Conservation (phyloP, 2,888 invertebrate species). For the Eupsilia transversa region DNA sequence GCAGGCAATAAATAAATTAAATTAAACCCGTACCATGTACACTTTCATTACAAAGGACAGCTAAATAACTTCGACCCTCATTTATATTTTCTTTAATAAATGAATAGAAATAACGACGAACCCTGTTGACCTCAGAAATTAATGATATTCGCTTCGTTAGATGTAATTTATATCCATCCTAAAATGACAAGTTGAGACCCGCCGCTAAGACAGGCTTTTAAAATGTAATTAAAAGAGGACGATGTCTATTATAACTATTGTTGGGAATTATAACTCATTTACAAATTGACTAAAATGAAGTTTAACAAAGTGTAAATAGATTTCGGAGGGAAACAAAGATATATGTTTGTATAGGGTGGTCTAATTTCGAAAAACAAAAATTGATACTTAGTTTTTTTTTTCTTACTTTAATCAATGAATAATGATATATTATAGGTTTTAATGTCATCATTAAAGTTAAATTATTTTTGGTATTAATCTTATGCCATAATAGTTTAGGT, state of each 20-base stretch:
- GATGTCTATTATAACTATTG: background rate
- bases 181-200: constrained; percentile 54
- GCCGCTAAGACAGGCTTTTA: constrained; percentile 40
- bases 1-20: background rate
- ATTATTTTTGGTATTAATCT: background rate
- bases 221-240: constrained; percentile 40
- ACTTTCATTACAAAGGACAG: constrained; percentile 12
- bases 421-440: background rate
- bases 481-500: background rate
- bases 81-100: constrained; percentile 45
- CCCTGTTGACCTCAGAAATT: constrained; percentile 49
- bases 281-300: background rate
- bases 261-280: constrained; percentile 15
- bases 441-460: background rate
- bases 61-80: constrained; percentile 25
- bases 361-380: background rate
- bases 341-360: too few species aligned
- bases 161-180: constrained; percentile 51
- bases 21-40: background rate
- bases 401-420: too few species aligned
- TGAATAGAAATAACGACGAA: constrained; percentile 22
- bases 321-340: background rate
- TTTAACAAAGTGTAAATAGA: background rate
- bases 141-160: constrained; percentile 46
- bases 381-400: background rate